Conservation (phyloP, 2,888 invertebrate species). For the Habrosyne pyritoides region DNA sequence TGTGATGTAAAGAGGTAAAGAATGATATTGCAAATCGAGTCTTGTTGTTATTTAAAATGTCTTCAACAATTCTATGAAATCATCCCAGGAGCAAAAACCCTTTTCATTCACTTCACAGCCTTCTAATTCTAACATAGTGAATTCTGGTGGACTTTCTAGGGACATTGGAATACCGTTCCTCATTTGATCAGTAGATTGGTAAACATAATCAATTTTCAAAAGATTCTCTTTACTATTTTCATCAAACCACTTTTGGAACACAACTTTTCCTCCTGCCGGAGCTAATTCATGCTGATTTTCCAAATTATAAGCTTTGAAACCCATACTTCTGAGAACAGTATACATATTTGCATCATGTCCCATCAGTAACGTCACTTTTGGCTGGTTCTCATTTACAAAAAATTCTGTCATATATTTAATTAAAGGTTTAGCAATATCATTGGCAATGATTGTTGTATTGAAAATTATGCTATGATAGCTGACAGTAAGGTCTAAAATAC, state of each 20-base stretch:
- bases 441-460: slow-evolving; percentile 60
- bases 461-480: slow-evolving; percentile 68
- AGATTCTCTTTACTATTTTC: slow-evolving; percentile 32
- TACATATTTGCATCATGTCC: slow-evolving; percentile 74
- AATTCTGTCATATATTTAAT: slow-evolving; percentile 53
- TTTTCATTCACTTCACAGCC: slow-evolving; percentile 47
- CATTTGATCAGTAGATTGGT: slow-evolving; percentile 59
- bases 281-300: slow-evolving; percentile 54
- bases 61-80: slow-evolving; percentile 48
- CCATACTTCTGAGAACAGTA: slow-evolving; percentile 56
- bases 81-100: slow-evolving; percentile 65
- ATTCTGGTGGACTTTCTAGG: slow-evolving; percentile 54
- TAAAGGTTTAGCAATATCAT: slow-evolving; percentile 61
- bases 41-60: slow-evolving; percentile 11
- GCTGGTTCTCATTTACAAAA: slow-evolving; percentile 39
- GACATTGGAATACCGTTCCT: slow-evolving; percentile 51
- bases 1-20: too few relatives aligned
- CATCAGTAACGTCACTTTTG: slow-evolving; percentile 61
- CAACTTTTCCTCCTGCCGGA: slow-evolving; percentile 69
- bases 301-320: slow-evolving; percentile 52
- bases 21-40: too few relatives aligned
- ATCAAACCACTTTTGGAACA: slow-evolving; percentile 69
- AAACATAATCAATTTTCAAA: slow-evolving; percentile 65
- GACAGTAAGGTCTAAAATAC: slow-evolving; percentile 49
- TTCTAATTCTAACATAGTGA: slow-evolving; percentile 49